Conservation (phyloP, 35 echinoderm and acorn worm species). For the Acanthaster planci region DNA sequence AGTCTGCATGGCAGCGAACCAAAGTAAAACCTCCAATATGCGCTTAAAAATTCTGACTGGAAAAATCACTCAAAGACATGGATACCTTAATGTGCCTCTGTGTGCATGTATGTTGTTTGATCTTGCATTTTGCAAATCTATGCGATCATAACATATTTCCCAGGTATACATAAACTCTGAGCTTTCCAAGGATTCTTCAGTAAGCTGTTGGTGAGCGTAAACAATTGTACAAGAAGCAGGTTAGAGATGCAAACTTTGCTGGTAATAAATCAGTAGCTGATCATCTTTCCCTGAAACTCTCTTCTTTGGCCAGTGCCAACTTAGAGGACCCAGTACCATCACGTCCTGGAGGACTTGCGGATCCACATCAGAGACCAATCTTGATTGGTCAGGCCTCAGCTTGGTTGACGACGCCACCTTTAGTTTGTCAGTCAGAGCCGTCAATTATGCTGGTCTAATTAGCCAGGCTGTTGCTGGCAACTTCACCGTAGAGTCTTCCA, state of each 20-base stretch:
- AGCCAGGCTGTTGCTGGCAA: not conserved
- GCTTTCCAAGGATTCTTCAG: no score
- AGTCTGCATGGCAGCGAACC: not conserved
- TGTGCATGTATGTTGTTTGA: no score
- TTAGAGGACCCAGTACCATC: not conserved
- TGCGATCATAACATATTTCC: no score
- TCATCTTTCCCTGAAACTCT: not conserved
- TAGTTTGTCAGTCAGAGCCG: constrained; percentile 34
- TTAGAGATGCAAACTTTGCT: not conserved
- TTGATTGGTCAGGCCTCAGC: not conserved
- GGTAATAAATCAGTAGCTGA: not conserved
- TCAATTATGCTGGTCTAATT: constrained; percentile 30
- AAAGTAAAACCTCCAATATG: not conserved
- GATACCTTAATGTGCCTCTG: no score
- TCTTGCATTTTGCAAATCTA: no score
- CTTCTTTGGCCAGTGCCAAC: not conserved
- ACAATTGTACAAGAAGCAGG: no score
- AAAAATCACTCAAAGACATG: no score
- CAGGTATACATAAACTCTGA: no score
- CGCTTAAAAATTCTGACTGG: no score
- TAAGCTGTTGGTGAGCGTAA: no score
- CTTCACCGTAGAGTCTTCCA: not conserved
- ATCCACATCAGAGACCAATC: not conserved
- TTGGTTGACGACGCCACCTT: not conserved
- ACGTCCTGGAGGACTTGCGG: constrained; percentile 14